These are phyloP conservation scores for Ceratosolen fusciceps DNA, from an alignment of 1,140 invertebrate species.

Conservation along the genomic window DNA sequence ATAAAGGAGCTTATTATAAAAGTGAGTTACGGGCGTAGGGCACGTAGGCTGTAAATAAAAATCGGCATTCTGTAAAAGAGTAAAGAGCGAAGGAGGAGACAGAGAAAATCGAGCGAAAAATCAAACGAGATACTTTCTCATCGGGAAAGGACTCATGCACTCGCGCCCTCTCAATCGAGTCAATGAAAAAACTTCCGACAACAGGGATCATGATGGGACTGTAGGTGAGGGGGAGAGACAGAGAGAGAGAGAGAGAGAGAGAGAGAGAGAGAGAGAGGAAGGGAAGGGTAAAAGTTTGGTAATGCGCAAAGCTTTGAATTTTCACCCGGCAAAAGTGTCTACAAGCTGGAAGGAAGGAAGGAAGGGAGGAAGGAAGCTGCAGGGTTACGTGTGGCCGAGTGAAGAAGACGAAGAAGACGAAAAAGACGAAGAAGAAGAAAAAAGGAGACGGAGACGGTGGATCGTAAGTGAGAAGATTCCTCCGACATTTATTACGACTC, in stretches of 20 bases:
- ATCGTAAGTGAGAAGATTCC: conserved; percentile 64
- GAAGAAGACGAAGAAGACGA: no score
- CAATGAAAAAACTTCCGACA: conserved; percentile 48
- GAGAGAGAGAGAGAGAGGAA: not conserved
- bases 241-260: not conserved
- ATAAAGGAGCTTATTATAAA: no score
- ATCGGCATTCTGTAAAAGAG: not conserved
- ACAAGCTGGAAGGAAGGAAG: conserved; percentile 1
- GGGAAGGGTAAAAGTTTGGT: conserved; percentile 40
- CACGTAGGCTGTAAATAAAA: not conserved
- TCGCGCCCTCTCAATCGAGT: conserved; percentile 10
- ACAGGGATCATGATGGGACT: no score
- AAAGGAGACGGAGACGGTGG: conserved; percentile 46
- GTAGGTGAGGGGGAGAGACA: no score
- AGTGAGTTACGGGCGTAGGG: no score
- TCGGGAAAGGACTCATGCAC: conserved; percentile 29
- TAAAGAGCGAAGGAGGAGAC: not conserved
- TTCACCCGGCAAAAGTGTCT: conserved; percentile 26
- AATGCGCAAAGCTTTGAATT: conserved; percentile 41
- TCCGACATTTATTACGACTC: conserved; percentile 71
- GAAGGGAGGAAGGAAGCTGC: no score
- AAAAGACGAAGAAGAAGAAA: no score
- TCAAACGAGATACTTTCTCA: conserved; percentile 20
- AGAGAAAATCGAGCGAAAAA: conserved; percentile 13
- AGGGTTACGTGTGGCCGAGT: conserved; percentile 44